phyloP scores from a whole-genome alignment of 1,140 invertebrate genomes.

The Hestina assimilis region DNA sequence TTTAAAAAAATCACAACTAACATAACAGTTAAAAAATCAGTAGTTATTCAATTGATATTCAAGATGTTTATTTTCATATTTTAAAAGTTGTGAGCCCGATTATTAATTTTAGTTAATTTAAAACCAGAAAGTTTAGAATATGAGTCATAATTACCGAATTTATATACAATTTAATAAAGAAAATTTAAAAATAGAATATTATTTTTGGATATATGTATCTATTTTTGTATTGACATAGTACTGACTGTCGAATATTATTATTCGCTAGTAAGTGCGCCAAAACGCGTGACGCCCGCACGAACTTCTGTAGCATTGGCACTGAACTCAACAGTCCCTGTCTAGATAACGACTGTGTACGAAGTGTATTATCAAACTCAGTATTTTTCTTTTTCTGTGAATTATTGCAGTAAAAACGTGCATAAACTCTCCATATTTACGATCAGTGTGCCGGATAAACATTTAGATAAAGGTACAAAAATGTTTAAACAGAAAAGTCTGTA shows the following conservation, averaged over 20 bases:
- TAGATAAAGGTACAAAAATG: not conserved
- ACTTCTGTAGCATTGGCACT: slow-evolving; percentile 69
- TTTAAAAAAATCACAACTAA: not conserved
- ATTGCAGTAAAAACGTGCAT: not conserved
- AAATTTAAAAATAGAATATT: slow-evolving; percentile 21
- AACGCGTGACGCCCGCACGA: slow-evolving; percentile 64
- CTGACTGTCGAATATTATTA: slow-evolving; percentile 52
- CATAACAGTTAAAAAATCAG: no score
- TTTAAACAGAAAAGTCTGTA: no score
- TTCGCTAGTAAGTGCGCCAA: slow-evolving; percentile 64
- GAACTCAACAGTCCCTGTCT: slow-evolving; percentile 66
- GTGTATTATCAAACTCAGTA: slow-evolving; percentile 27
- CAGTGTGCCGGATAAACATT: not conserved
- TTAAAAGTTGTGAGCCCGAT: not conserved
- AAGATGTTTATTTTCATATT: not conserved
- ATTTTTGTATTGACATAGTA: slow-evolving; percentile 50
- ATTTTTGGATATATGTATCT: slow-evolving; percentile 42
- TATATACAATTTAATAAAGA: slow-evolving; percentile 3
- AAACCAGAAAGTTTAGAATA: no score
- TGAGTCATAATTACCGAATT: no score
- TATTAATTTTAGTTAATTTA: no score
- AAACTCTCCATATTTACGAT: not conserved
- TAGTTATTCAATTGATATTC: not conserved
- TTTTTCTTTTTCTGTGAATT: slow-evolving; percentile 3
- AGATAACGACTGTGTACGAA: slow-evolving; percentile 64